A percentile compares a stretch with the other conserved stretches of the same genome.
Conservation (phyloP, 2,888 invertebrate genomes). For the Cepaea hortensis region DNA sequence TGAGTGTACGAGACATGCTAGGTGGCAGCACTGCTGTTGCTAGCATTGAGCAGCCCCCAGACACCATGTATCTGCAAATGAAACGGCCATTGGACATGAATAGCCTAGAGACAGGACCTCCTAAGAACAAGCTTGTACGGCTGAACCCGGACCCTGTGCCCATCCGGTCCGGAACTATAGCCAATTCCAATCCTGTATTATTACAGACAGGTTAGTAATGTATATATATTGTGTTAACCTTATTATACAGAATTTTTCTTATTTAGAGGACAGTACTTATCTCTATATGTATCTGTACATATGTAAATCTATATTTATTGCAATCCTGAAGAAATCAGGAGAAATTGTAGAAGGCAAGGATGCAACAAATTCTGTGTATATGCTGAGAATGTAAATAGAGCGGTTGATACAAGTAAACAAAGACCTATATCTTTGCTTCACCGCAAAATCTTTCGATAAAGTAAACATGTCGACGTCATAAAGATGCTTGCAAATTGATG, state of each 20-base stretch:
- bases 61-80: conserved; percentile 60
- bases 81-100: conserved; percentile 69
- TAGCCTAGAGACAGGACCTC: conserved; percentile 71
- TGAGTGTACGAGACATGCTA: conserved; percentile 62
- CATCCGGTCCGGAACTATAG: conserved; percentile 8
- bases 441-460: too few relatives aligned
- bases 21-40: conserved; percentile 64
- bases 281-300: too few relatives aligned
- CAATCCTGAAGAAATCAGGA: too few relatives aligned
- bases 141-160: conserved; percentile 28
- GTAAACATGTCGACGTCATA: too few relatives aligned
- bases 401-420: too few relatives aligned
- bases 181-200: conserved; percentile 5
- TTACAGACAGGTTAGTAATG: conserved; percentile 6
- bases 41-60: conserved; percentile 63
- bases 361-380: too few relatives aligned
- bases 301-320: too few relatives aligned
- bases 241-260: background rate
- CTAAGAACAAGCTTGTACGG: conserved; percentile 52
- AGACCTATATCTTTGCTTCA: too few relatives aligned
- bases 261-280: background rate
- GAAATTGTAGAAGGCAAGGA: too few relatives aligned
- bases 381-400: too few relatives aligned
- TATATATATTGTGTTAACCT: too few relatives aligned
- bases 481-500: too few relatives aligned